Evolutionary conservation across 53 echinoderm and acorn worm genomes (phyloP).

Genomic region (Apostichopus leukothele): DNA sequence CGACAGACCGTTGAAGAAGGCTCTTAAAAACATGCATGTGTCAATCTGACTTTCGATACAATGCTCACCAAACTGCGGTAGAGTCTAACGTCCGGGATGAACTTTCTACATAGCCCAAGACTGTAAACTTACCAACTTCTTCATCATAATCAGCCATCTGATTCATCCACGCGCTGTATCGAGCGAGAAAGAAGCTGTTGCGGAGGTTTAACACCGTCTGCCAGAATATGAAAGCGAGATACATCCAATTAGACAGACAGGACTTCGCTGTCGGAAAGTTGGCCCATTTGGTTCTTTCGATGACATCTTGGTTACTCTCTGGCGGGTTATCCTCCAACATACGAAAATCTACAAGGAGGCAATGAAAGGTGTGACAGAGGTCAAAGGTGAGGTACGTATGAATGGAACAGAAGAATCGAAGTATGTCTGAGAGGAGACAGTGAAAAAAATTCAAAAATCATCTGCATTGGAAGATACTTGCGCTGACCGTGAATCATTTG

Average conservation of each 20-base stretch:
- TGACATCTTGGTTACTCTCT: conserved; percentile 12
- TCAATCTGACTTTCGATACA: too few relatives aligned
- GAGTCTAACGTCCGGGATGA: too few relatives aligned
- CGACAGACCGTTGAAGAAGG: too few relatives aligned
- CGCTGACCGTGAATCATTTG: too few relatives aligned
- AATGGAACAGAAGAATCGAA: too few relatives aligned
- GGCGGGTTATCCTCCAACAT: not conserved
- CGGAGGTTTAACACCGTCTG: conserved; percentile 74
- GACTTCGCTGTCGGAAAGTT: conserved; percentile 69
- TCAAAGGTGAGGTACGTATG: too few relatives aligned
- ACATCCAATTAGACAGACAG: conserved; percentile 63
- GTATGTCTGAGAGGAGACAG: too few relatives aligned
- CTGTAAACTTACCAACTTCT: conserved; percentile 58
- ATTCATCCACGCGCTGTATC: conserved; percentile 74
- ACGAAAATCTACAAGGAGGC: not conserved
- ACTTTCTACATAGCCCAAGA: not conserved
- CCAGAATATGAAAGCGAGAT: conserved; percentile 64
- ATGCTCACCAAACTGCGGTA: too few relatives aligned
- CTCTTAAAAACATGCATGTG: too few relatives aligned
- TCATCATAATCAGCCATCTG: conserved; percentile 61
- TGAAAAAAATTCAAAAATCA: too few relatives aligned
- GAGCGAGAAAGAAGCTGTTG: conserved; percentile 83
- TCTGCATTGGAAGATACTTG: too few relatives aligned
- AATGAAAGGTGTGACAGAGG: too few relatives aligned
- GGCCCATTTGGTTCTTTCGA: conserved; percentile 56